Conservation (phyloP, 35 echinoderm and acorn worm species). For the Ophioderma brevispina region DNA sequence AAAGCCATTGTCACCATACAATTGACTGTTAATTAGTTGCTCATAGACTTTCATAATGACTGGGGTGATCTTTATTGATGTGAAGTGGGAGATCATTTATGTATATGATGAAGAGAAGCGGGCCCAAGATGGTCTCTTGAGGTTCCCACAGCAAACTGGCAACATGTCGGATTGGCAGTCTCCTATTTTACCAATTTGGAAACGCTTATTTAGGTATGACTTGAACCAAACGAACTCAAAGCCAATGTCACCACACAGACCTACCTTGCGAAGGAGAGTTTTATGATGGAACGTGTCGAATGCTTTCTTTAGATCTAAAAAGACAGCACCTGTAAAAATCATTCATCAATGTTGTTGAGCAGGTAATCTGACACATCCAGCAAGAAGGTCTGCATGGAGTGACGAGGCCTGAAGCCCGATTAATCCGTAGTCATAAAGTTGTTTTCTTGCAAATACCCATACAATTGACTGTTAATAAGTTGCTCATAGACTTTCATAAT, state of each 20-base stretch:
- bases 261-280: not conserved
- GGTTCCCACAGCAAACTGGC: too few relatives aligned
- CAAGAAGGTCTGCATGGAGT: not conserved
- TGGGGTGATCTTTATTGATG: too few relatives aligned
- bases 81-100: too few relatives aligned
- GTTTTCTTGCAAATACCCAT: not conserved
- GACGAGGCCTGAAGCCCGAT: not conserved
- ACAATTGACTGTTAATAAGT: not conserved
- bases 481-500: not conserved
- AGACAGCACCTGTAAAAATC: slow-evolving; percentile 10
- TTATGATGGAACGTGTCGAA: slow-evolving; percentile 25
- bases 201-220: slow-evolving; percentile 15
- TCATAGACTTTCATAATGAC: not conserved
- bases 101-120: too few relatives aligned
- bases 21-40: not conserved
- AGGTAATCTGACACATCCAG: not conserved
- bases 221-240: slow-evolving; percentile 29
- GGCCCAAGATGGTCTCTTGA: too few relatives aligned
- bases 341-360: not conserved
- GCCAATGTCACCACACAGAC: not conserved
- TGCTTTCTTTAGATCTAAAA: slow-evolving; percentile 26
- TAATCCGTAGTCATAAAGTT: not conserved
- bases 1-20: not conserved
- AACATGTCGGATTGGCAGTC: not conserved
- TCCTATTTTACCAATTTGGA: slow-evolving; percentile 4